Evolutionary conservation across 2,113 vertebrate genomes (phyloP), one percentile per base, ranked within the genome.

Genomic region (Balaenoptera acutorostrata): DNA sequence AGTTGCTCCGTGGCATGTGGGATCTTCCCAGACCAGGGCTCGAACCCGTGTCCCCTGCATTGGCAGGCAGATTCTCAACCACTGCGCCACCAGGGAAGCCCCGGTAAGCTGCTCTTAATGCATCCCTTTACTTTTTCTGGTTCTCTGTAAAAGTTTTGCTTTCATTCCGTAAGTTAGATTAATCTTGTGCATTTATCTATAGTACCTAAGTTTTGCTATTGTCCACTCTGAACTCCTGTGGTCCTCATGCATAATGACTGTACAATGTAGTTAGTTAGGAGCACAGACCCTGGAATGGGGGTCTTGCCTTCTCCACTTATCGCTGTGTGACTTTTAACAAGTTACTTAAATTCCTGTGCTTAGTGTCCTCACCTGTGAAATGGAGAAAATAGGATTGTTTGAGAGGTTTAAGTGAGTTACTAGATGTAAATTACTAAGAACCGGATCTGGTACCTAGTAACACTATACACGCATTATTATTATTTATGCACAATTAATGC

Each of bases 281-380:
- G 39, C 31, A 81, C n/a, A 36, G 39, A n/a, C 21, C 25, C n/a
- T 6, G 29, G 29, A 72, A n/a, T 0, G 0, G 6, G 2, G 11
- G 2, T 18, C 61, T 52, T 6, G 10, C 39, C 49, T 33, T n/a
- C 21, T 87, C 39, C 9, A 11, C 2, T 46, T 41, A 29, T 27
- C 72, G 31, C 52, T 59, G 6, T 82, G 49, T 49, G 41, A 66
- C 57, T n/a, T 74, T 55, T 49, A n/a, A 27, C 10, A 83, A 46
- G 33, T 77, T 41, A 57, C 61, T 64, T 27, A 72, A 64, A 36
- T 59, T 49, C 27, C 55, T 44, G 52, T 57, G 13, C 21, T 82
- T 57, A 59, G 36, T 44, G 11, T 68, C 84, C 52, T 85, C 23
- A 39, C 20, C 61, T 74, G 29, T 80, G 23, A 84, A 23, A 29